Evolutionary conservation across 2,888 invertebrate species (phyloP).

Genomic region (Macaria notata): DNA sequence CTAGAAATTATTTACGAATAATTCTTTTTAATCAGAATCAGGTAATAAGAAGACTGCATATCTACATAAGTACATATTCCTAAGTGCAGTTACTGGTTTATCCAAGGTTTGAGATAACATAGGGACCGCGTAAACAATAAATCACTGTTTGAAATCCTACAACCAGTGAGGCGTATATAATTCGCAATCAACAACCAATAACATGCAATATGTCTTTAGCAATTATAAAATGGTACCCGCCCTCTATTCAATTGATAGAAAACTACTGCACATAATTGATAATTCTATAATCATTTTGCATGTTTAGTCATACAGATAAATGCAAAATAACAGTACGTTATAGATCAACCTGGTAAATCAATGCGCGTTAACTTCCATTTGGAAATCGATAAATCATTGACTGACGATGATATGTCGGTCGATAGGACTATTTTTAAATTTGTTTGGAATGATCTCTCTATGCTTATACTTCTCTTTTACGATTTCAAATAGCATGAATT

Average conservation of each 20-base stretch:
- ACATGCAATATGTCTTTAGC: constrained; percentile 50
- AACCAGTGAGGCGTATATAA: constrained; percentile 63
- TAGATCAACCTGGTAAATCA: constrained; percentile 44
- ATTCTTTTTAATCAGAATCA: too few species aligned
- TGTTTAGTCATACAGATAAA: constrained; percentile 28
- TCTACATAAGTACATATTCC: too few species aligned
- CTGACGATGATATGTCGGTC: constrained; percentile 19
- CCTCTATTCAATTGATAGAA: constrained; percentile 18
- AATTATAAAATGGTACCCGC: constrained; percentile 28
- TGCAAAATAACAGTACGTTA: constrained; percentile 39
- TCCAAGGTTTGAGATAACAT: too few species aligned
- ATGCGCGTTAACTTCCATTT: constrained; percentile 38
- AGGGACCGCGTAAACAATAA: constrained; percentile 33
- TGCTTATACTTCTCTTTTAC: not conserved
- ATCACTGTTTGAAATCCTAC: constrained; percentile 42
- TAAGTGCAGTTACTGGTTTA: too few species aligned
- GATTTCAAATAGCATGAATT: too few species aligned
- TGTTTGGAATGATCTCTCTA: constrained; percentile 5
- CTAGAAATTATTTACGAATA: too few species aligned
- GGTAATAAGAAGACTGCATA: too few species aligned
- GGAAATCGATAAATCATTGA: constrained; percentile 30
- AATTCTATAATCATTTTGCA: too few species aligned
- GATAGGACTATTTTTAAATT: constrained; percentile 16
- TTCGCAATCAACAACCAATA: constrained; percentile 67
- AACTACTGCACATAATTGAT: too few species aligned